Percentiles rank a stretch among this genome's conserved stretches.
phyloP scores from a whole-genome alignment of 2,113 vertebrate genomes.

The Isichthys henryi region DNA sequence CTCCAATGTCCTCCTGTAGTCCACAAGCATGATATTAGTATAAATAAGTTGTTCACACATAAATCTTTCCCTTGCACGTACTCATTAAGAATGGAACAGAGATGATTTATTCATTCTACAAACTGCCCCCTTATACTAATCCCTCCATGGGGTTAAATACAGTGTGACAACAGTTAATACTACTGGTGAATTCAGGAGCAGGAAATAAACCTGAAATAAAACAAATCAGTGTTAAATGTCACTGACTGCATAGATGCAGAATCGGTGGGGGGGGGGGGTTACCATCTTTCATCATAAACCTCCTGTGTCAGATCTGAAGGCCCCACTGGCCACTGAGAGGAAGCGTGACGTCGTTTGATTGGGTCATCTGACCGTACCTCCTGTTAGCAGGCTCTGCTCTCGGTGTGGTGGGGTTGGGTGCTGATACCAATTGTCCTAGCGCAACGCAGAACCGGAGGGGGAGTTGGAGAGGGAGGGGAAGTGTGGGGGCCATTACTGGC shows the following conservation, averaged over 20 bases:
- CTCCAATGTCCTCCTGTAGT: neutral
- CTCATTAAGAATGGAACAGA: neutral
- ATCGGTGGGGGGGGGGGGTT: neutral
- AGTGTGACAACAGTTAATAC: neutral
- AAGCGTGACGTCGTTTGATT: constrained; percentile 19
- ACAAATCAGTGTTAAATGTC: neutral
- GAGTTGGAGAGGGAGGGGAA: neutral
- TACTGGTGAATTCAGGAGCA: neutral
- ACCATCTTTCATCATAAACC: neutral
- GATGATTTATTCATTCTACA: neutral
- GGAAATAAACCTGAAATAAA: neutral
- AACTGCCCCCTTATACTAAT: neutral
- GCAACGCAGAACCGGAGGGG: neutral
- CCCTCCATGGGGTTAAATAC: neutral
- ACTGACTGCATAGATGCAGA: neutral
- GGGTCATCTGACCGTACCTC: constrained; percentile 26
- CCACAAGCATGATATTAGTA: neutral
- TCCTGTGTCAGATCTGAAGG: neutral
- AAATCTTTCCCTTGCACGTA: neutral
- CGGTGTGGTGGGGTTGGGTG: neutral
- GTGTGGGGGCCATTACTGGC: neutral
- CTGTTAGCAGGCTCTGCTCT: constrained; percentile 21
- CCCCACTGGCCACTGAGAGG: neutral
- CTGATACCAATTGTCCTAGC: neutral
- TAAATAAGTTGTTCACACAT: neutral